Conservation (phyloP, 2,113 vertebrate genomes). For the Campylomormyrus numenius region DNA sequence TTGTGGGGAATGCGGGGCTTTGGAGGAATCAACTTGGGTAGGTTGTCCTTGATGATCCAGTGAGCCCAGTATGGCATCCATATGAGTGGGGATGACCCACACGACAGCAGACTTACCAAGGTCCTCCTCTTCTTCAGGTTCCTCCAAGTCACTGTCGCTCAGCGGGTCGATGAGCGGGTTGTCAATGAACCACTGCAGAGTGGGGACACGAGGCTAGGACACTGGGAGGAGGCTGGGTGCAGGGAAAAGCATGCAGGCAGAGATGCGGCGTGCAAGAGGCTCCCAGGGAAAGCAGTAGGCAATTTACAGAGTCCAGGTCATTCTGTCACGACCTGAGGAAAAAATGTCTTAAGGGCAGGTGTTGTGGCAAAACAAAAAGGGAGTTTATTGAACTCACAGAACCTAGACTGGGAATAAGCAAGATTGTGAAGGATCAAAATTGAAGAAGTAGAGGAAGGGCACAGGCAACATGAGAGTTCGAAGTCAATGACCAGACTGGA, state of each 20-base stretch:
- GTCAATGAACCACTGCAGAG: neutral
- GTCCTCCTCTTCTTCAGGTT: neutral
- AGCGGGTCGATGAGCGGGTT: neutral
- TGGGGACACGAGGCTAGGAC: neutral
- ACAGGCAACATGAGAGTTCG: no score
- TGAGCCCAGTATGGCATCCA: neutral
- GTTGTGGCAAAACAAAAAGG: neutral
- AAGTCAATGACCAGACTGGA: neutral
- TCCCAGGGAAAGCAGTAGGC: neutral
- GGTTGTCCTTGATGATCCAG: neutral
- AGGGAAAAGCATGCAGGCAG: neutral
- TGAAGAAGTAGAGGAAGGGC: no score
- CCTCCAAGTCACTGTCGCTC: neutral
- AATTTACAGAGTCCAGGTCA: neutral
- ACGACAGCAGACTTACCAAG: neutral
- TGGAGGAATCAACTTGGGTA: neutral
- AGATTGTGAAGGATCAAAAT: neutral
- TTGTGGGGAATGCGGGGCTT: neutral
- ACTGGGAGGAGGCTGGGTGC: neutral
- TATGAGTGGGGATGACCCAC: neutral
- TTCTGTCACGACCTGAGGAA: neutral
- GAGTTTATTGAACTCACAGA: neutral
- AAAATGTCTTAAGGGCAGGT: neutral
- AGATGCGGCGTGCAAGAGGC: neutral
- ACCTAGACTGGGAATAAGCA: neutral